Evolutionary conservation across 2,888 invertebrate genomes (phyloP).

Genomic region (Stenodema calcarata): DNA sequence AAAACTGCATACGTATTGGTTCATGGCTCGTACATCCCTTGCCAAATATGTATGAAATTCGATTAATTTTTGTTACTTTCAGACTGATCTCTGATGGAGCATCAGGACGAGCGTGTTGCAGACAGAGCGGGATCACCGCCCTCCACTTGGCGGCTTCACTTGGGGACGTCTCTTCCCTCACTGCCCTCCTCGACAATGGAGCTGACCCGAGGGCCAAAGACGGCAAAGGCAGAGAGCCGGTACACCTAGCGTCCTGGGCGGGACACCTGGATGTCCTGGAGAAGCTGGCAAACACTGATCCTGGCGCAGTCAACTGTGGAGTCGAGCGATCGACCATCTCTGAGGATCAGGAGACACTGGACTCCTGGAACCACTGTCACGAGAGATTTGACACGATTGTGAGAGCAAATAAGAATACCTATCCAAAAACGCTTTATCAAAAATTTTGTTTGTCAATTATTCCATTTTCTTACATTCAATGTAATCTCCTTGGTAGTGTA

Average conservation of each 20-base stretch:
- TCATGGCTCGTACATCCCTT: too few species aligned
- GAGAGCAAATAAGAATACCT: neutral
- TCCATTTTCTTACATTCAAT: too few species aligned
- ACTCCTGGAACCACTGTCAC: slow-evolving; percentile 54
- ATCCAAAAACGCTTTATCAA: too few species aligned
- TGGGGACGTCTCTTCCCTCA: slow-evolving; percentile 62
- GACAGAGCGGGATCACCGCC: slow-evolving; percentile 63
- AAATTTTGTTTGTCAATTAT: too few species aligned
- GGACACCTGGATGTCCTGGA: slow-evolving; percentile 61
- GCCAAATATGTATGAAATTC: too few species aligned
- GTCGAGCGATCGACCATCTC: neutral
- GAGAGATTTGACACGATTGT: neutral
- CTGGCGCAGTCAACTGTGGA: slow-evolving; percentile 18
- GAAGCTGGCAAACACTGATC: slow-evolving; percentile 30
- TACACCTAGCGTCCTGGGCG: slow-evolving; percentile 65
- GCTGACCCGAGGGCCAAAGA: slow-evolving; percentile 64
- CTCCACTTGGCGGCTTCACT: slow-evolving; percentile 64
- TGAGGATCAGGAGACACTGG: slow-evolving; percentile 31
- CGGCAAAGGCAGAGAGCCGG: slow-evolving; percentile 63
- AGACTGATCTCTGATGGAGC: slow-evolving; percentile 65
- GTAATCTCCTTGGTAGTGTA: too few species aligned
- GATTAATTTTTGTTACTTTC: slow-evolving; percentile 57
- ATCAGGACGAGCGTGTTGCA: slow-evolving; percentile 65
- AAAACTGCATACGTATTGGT: too few species aligned
- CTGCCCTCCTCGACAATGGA: slow-evolving; percentile 62